Evolutionary conservation across 2,888 invertebrate genomes (phyloP).

Genomic region (Neoaliturus tenellus): DNA sequence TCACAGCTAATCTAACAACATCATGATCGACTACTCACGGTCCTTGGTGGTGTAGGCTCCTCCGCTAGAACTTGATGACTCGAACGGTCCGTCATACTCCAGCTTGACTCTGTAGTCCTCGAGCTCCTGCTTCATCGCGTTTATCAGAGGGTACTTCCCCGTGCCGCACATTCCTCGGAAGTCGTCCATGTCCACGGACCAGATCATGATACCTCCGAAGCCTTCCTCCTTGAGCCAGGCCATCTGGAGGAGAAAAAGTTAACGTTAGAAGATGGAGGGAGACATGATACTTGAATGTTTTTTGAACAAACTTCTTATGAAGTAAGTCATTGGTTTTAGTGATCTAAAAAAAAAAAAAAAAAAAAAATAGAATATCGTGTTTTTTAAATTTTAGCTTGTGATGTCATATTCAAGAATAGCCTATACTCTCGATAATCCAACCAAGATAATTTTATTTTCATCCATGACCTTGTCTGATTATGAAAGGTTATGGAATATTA

Average conservation of each 20-base stretch:
- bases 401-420: no score
- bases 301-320: neutral
- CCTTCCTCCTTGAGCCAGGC: constrained; percentile 96
- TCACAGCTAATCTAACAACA: constrained; percentile 29
- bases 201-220: constrained; percentile 97
- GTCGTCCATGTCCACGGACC: constrained; percentile 98
- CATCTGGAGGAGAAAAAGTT: constrained; percentile 77
- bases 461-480: no score
- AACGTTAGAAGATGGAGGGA: neutral
- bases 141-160: constrained; percentile 93
- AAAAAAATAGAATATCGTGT: no score
- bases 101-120: constrained; percentile 87
- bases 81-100: constrained; percentile 92
- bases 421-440: no score
- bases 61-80: constrained; percentile 79
- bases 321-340: no score
- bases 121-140: constrained; percentile 90
- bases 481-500: no score
- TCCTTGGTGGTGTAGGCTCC: constrained; percentile 92
- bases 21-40: constrained; percentile 79
- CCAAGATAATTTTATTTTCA: no score
- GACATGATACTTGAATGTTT: neutral
- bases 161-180: constrained; percentile 93
- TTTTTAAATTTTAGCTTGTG: no score
- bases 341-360: no score